These are phyloP conservation scores for Maconellicoccus hirsutus DNA, from an alignment of 1,140 invertebrate species.

Conservation along the genomic window DNA sequence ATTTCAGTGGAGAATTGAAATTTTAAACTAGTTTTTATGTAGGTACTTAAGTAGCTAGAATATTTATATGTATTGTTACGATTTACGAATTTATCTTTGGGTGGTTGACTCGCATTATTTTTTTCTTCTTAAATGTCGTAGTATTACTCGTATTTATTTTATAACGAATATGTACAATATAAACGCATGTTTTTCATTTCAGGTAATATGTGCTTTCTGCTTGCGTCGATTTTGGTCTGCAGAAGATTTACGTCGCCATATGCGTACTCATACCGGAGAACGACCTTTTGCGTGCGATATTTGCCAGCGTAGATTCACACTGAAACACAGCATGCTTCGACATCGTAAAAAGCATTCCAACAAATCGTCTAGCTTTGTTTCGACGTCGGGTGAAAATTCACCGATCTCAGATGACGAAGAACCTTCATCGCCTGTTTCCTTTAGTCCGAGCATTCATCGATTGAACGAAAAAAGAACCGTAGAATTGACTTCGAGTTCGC, in stretches of 20 bases:
- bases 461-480: constrained; percentile 28
- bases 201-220: constrained; percentile 85
- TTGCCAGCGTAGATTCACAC: constrained; percentile 67
- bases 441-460: neutral
- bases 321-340: constrained; percentile 87
- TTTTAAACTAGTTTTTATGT: too few species aligned
- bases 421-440: neutral
- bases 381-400: constrained; percentile 11
- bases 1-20: too few species aligned
- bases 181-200: constrained; percentile 24
- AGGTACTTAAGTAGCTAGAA: too few species aligned
- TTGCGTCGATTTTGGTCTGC: constrained; percentile 86
- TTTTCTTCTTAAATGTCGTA: too few species aligned
- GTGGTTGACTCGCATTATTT: too few species aligned
- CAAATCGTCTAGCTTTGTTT: constrained; percentile 5
- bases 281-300: constrained; percentile 67
- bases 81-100: too few species aligned
- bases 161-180: too few species aligned
- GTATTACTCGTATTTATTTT: too few species aligned
- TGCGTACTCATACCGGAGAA: constrained; percentile 78
- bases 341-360: constrained; percentile 68
- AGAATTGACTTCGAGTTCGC: neutral
- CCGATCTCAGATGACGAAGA: constrained; percentile 26
- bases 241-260: constrained; percentile 81
- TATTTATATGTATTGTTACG: too few species aligned